Base-by-base conservation (phyloP, 2,797 vertebrate genomes). In the Phalanger gymnotis region DNA sequence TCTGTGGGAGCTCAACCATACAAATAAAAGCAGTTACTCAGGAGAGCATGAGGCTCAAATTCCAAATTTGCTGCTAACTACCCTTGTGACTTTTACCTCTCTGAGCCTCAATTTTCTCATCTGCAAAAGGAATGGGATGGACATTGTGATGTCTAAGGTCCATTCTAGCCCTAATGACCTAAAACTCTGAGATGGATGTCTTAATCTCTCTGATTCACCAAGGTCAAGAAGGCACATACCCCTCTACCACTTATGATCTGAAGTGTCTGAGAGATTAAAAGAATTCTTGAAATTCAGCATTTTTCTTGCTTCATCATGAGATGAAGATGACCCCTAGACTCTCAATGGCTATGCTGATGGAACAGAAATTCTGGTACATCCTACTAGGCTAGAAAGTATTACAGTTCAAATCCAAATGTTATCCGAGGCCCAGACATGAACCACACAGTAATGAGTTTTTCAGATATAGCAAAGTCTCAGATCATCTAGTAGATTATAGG, bases 181-280 rank as follows among this genome's bases (percentile, higher is more conserved):
- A 73, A 22, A 66, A 56, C 54, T 58, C 89, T 53, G 14, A 89
- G 90, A 95, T 92, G 14, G 0, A 66, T 92, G 47, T 91, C 87
- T n/a, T 96, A 92, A 93, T 94, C 6, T 47, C 55, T 58, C 54
- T 91, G 94, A 57, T 87, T 91, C 91, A 96, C 87, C 53, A 92
- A 96, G 94, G 92, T 92, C 53, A 73, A 94, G 13, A 55, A 51
- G 54, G 73, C 22, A 93, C 52, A 66, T 54, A 93, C 66, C 19
- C 16, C n/a, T 40, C n/a, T 40, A 40, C 22, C 13, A 47, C 40
- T 81, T 27, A 47, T 40, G 9, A 47, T 40, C 73, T 47, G 6
- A 81, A 81, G 66, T 81, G 25, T 47, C 6, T n/a, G 34, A 34
- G 11, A n/a, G 31, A 34, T 14, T 34, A 40, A 19, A 40, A 73